Conservation (phyloP, 2,797 vertebrate species). For the Alfaro cultratus region DNA sequence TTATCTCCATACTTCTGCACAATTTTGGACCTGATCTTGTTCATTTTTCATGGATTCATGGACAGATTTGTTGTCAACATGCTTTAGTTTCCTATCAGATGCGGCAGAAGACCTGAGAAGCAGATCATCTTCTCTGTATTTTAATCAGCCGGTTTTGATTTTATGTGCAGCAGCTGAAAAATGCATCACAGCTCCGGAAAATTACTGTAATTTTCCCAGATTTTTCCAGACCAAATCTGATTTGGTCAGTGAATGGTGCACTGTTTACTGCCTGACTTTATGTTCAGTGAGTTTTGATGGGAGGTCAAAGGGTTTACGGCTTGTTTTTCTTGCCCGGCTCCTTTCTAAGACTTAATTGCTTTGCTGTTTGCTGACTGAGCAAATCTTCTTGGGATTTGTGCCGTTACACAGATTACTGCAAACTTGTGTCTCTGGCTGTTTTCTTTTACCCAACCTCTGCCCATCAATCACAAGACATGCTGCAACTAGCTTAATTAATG, state of each 20-base stretch:
- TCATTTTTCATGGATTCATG: not conserved
- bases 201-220: not conserved
- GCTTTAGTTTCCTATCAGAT: not conserved
- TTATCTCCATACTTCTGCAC: not conserved
- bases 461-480: no score
- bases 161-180: not conserved
- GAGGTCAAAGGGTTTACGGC: not conserved
- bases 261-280: not conserved
- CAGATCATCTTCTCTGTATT: not conserved
- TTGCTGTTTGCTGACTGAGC: conserved; percentile 4
- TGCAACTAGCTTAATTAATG: not conserved
- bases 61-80: not conserved
- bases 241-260: not conserved
- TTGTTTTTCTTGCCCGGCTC: not conserved
- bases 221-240: no score
- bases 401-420: not conserved
- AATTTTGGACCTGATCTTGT: not conserved
- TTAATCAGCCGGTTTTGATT: not conserved
- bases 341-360: not conserved
- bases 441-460: not conserved
- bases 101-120: not conserved
- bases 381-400: not conserved
- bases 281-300: not conserved
- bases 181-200: not conserved
- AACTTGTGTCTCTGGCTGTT: not conserved